phyloP scores from a whole-genome alignment of 92 coral and sea anemone genomes.

The Desmophyllum pertusum region DNA sequence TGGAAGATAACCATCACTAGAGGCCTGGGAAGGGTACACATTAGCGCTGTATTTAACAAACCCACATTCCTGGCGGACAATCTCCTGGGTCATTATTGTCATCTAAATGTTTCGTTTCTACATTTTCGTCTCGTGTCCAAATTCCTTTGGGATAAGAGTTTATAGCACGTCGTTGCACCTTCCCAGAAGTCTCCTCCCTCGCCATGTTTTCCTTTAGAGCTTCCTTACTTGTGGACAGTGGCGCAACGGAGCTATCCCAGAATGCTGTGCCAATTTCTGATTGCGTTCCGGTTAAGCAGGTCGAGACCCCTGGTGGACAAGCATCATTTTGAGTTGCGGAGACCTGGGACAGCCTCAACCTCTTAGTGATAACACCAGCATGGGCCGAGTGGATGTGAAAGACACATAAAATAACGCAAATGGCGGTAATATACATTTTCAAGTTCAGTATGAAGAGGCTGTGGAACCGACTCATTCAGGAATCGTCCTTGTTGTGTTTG shows the following conservation, averaged over 20 bases:
- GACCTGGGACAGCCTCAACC: neutral
- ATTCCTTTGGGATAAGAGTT: too few relatives aligned
- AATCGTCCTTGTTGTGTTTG: neutral
- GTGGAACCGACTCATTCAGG: neutral
- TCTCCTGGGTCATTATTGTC: neutral
- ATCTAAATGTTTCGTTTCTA: neutral
- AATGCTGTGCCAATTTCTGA: neutral
- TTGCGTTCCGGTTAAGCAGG: neutral
- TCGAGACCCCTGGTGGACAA: conserved; percentile 4
- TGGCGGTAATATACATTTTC: neutral
- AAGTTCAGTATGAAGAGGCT: neutral
- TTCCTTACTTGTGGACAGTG: too few relatives aligned
- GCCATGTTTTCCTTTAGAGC: too few relatives aligned
- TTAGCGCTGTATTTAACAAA: too few relatives aligned
- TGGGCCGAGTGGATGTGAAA: neutral
- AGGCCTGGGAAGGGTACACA: too few relatives aligned
- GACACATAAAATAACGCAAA: neutral
- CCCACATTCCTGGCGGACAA: neutral
- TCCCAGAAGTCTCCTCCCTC: too few relatives aligned
- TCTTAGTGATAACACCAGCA: neutral
- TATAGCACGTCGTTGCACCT: too few relatives aligned
- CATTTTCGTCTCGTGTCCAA: too few relatives aligned
- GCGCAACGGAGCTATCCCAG: too few relatives aligned
- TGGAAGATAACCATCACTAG: too few relatives aligned
- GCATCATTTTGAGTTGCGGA: too few relatives aligned